Evolutionary conservation across 2,797 vertebrate species (phyloP), one percentile per base, ranked within the genome.

Genomic region (Uromys caudimaculatus): DNA sequence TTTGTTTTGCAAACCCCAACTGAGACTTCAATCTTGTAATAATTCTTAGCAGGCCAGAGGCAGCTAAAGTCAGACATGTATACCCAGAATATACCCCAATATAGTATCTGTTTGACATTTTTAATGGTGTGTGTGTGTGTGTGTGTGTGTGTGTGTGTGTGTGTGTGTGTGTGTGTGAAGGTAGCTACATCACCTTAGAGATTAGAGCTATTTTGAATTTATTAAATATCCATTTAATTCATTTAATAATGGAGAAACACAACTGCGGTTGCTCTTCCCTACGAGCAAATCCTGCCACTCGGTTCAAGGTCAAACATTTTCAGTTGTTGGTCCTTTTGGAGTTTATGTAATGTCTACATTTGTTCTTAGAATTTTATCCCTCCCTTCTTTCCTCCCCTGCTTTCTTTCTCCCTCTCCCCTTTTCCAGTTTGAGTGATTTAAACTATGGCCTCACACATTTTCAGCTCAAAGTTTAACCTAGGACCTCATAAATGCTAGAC

Each of bases 291-390:
- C 78, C 56, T 38, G 89, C 90, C 23, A 11, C 29, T 90, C 89
- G 17, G 54, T 94, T 64, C 58, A 95, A 44, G 73, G 91, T 93
- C 82, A 90, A 71, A 90, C 58, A n/a, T 88, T 86, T 92, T 85
- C 75, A 78, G 19, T 73, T 82, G 54, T 35, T n/a, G n/a, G 16
- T 44, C 52, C 83, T 93, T 81, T 85, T 13, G 81, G 73, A 92
- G 54, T 64, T 83, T 8, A 62, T 54, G 21, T 78, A 92, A 85
- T 32, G 64, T 6, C 64, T 78, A 29, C 50, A 76, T 94, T 83
- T 96, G 79, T 58, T n/a, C 62, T 90, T 54, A 44, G 50, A n/a
- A 29, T 52, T 62, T 29, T 35, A 19, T 6, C n/a, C 35, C 35
- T 38, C 21, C 13, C 23, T 17, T 69, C 64, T 44, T 38, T 12